Conservation (phyloP, 2,797 vertebrate genomes). For the Dipus sagitta region DNA sequence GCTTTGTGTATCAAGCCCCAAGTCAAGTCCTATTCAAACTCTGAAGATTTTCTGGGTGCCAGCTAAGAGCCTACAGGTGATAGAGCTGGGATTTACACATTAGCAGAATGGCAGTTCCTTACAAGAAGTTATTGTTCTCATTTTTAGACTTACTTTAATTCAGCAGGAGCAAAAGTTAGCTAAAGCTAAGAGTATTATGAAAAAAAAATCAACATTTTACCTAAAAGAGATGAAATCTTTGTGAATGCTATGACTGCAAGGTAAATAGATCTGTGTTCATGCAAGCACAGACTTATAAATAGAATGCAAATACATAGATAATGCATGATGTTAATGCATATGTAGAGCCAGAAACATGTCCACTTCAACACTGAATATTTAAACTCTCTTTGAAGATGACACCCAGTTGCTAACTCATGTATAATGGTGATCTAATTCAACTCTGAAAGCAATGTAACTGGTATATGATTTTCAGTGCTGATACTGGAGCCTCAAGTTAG, state of each 20-base stretch:
- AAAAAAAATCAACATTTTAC: constrained; percentile 61
- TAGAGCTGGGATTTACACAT: not conserved
- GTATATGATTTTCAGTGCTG: constrained; percentile 66
- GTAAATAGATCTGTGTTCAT: constrained; percentile 57
- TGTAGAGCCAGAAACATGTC: constrained; percentile 55
- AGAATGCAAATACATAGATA: constrained; percentile 33
- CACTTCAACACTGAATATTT: constrained; percentile 74
- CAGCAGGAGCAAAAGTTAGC: not conserved
- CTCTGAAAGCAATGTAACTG: constrained; percentile 56
- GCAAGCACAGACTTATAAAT: constrained; percentile 56
- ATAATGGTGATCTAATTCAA: constrained; percentile 72
- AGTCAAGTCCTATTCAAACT: not conserved
- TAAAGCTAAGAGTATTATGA: constrained; percentile 47
- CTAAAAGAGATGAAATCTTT: constrained; percentile 45
- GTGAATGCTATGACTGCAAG: constrained; percentile 47
- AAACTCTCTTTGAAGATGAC: constrained; percentile 65
- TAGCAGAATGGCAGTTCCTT: not conserved
- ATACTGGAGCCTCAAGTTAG: constrained; percentile 72
- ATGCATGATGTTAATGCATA: constrained; percentile 36
- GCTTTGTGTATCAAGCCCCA: not conserved
- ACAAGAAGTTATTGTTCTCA: not conserved
- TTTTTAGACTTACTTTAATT: constrained; percentile 52
- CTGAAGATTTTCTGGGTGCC: not conserved
- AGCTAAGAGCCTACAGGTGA: not conserved
- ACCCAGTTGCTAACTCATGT: constrained; percentile 74